Conservation (phyloP, 2,797 vertebrate species). For the Garrulus glandarius region DNA sequence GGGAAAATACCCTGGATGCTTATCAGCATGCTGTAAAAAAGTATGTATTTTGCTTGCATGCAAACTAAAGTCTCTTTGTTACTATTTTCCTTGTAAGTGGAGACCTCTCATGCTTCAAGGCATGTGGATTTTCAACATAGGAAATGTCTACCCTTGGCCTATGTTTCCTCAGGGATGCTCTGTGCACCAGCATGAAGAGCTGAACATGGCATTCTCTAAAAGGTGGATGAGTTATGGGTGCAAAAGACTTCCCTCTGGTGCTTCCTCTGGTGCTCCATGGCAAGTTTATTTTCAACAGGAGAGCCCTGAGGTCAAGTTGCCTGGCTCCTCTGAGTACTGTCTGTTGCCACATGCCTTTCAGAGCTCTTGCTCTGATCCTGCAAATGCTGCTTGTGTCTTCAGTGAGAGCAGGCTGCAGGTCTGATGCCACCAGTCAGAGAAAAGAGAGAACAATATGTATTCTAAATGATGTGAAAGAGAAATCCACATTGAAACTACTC, state of each 20-base stretch:
- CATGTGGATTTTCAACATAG: not conserved
- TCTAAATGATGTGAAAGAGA: not conserved
- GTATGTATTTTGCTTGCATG: not conserved
- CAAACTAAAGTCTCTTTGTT: not conserved
- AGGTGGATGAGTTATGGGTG: not conserved
- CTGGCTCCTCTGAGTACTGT: not conserved
- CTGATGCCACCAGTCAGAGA: not conserved
- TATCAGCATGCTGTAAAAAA: not conserved
- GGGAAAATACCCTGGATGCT: not conserved
- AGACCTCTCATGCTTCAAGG: not conserved
- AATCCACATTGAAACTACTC: not conserved
- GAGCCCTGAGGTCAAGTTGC: not conserved
- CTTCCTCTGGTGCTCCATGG: not conserved
- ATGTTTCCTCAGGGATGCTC: not conserved
- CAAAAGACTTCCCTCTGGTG: not conserved
- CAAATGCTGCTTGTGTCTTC: not conserved
- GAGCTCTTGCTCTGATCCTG: not conserved
- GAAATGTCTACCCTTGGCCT: rapidly evolving
- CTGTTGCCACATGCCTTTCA: not conserved
- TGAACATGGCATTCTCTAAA: not conserved
- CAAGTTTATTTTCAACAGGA: not conserved
- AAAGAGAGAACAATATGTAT: not conserved
- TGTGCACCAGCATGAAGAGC: not conserved
- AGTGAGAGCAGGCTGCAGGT: not conserved
- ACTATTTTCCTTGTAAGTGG: not conserved